phyloP scores from a whole-genome alignment of 2,797 vertebrate species.

The Pangasius sanitwongsei region DNA sequence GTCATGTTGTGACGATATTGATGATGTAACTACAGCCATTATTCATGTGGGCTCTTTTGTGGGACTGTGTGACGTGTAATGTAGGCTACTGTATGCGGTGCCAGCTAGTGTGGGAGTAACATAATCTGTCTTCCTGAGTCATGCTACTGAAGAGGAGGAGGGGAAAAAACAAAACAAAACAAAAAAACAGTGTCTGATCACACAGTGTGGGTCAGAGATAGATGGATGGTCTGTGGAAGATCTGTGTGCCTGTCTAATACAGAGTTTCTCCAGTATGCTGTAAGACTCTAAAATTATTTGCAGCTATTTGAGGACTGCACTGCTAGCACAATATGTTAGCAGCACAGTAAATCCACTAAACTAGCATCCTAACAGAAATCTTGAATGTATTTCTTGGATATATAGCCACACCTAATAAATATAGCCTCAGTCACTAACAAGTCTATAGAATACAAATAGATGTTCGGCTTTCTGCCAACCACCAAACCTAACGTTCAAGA shows the following conservation, averaged over 20 bases:
- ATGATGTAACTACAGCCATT: slow-evolving; percentile 6
- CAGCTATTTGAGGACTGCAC: neutral
- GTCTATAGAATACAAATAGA: neutral
- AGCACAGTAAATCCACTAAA: neutral
- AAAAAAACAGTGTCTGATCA: slow-evolving; percentile 21
- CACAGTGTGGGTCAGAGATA: slow-evolving; percentile 12
- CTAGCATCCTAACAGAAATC: neutral
- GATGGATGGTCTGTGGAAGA: slow-evolving; percentile 26
- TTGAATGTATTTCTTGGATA: neutral
- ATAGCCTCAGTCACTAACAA: neutral
- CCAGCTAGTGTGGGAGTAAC: slow-evolving; percentile 34
- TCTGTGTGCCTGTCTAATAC: neutral
- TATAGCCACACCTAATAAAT: neutral
- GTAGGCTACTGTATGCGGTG: slow-evolving; percentile 21
- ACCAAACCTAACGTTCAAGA: no score
- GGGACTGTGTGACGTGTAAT: neutral
- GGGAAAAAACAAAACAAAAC: neutral
- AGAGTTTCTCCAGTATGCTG: neutral
- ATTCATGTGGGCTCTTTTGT: slow-evolving; percentile 14
- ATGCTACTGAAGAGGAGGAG: slow-evolving; percentile 42
- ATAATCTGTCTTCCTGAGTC: slow-evolving; percentile 40
- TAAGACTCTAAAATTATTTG: slow-evolving; percentile 4
- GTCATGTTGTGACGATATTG: slow-evolving; percentile 1
- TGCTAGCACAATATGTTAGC: neutral
- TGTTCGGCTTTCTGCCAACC: neutral